Evolutionary conservation across 2,888 invertebrate genomes (phyloP).

Genomic region (Cheilosia pagana): DNA sequence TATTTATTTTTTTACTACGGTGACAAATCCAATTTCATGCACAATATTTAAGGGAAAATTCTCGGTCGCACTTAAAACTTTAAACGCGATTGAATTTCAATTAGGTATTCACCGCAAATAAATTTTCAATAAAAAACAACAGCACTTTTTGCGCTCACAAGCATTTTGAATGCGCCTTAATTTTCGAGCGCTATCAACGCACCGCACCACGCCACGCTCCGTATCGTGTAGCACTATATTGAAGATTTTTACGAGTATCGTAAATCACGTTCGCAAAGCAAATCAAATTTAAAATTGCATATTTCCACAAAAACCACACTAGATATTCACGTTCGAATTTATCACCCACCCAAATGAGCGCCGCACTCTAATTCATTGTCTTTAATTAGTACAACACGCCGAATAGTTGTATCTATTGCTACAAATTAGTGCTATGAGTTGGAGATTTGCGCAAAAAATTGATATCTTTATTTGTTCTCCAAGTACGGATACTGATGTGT

Average conservation of each 20-base stretch:
- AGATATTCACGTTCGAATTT: slow-evolving; percentile 21
- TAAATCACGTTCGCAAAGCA: slow-evolving; percentile 16
- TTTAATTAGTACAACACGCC: slow-evolving; percentile 1
- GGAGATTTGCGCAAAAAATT: no score
- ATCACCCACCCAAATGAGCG: background rate
- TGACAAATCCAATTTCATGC: no score
- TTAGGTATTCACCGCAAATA: no score
- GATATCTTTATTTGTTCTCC: no score
- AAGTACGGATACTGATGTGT: no score
- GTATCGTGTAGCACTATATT: slow-evolving; percentile 13
- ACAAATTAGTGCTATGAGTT: no score
- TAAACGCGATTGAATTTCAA: no score
- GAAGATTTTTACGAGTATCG: background rate
- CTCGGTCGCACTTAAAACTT: no score
- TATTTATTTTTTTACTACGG: no score
- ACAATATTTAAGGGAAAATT: no score
- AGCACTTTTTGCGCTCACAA: background rate
- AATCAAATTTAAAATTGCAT: slow-evolving; percentile 13
- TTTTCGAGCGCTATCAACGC: background rate
- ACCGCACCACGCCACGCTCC: background rate
- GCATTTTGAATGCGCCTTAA: slow-evolving; percentile 7
- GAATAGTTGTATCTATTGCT: background rate
- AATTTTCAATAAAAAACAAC: background rate
- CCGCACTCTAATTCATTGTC: slow-evolving; percentile 4
- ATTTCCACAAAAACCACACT: background rate